Evolutionary conservation across 2,888 invertebrate genomes (phyloP), one percentile per base, ranked within the genome.

Genomic region (Phragmatobia fuliginosa): DNA sequence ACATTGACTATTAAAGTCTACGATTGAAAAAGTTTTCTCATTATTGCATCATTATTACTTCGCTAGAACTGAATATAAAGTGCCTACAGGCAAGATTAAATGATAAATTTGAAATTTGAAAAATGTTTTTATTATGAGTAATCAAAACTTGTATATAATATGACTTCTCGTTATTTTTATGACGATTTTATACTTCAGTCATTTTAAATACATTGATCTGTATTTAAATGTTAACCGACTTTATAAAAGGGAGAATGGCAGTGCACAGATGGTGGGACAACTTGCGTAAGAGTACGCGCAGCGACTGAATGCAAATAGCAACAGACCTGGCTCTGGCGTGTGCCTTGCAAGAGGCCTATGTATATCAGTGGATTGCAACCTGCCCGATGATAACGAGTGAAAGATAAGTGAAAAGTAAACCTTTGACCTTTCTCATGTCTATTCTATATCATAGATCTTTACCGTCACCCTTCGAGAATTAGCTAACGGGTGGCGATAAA

Each of bases 11-110:
- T 61, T 69, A 68, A 70, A 62, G 66, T 68, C 64, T 67, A 68
- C 56, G 70, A 75, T 72, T 66, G 68, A 66, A 70, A 71, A 75
- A 75, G 56, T 75, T 75, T 72, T 75, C 70, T 68, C 70, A 66
- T 73, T 62, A 68, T 62, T 32, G 66, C 58, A 49, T 63, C 38
- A 62, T 41, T 56, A 38, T 61, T 49, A 33, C 59, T 33, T 60
- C 32, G 49, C 45, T 25, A 28, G 32, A 67, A 32, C 38, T 41
- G 36, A 59, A 49, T 67, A 58, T 66, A 25, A 59, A 60, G 31
- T 32, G n/a, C 18, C 33, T 32, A 49, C n/a, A n/a, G 25, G 49
- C 52, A 8, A 32, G 36, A 36, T 61, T 28, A 28, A 6, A 16
- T 16, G 16, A 56, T 28, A 28, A 56, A 16, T 0, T 56, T 56